Conservation (phyloP, 2,113 vertebrate species). For the Abramis brama region DNA sequence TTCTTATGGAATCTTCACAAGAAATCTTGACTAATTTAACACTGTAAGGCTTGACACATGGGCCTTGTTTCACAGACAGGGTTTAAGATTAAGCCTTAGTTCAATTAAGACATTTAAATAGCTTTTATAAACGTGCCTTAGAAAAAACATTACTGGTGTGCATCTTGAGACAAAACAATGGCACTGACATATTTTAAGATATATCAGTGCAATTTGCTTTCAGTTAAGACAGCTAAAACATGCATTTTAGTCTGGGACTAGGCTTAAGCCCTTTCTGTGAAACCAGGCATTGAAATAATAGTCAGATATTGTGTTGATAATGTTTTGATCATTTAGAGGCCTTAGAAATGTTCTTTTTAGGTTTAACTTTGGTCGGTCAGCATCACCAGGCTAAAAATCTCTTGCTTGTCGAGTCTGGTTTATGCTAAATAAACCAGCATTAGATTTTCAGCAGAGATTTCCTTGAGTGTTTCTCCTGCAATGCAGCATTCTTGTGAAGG, state of each 20-base stretch:
- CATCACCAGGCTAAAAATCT: neutral
- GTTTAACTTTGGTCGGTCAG: neutral
- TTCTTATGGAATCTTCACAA: neutral
- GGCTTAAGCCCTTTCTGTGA: too few relatives aligned
- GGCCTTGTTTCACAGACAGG: too few relatives aligned
- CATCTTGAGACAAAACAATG: too few relatives aligned
- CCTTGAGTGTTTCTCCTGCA: neutral
- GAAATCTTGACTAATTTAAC: neutral
- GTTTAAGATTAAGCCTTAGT: too few relatives aligned
- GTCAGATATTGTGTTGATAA: neutral
- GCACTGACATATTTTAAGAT: too few relatives aligned
- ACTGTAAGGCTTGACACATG: neutral
- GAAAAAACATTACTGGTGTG: too few relatives aligned
- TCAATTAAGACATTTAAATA: too few relatives aligned
- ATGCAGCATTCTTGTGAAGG: constrained; percentile 30
- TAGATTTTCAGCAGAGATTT: neutral
- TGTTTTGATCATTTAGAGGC: neutral
- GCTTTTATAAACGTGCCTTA: too few relatives aligned
- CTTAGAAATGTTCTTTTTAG: too few relatives aligned
- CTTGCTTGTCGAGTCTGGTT: neutral
- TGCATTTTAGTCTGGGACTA: too few relatives aligned
- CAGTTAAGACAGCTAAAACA: too few relatives aligned
- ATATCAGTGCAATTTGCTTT: too few relatives aligned
- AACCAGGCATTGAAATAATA: neutral
- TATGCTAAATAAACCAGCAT: constrained; percentile 10